A percentile compares a stretch with the other conserved stretches of the same genome.
Conservation (phyloP, 2,888 invertebrate species). For the Thysanoteuthis rhombus region DNA sequence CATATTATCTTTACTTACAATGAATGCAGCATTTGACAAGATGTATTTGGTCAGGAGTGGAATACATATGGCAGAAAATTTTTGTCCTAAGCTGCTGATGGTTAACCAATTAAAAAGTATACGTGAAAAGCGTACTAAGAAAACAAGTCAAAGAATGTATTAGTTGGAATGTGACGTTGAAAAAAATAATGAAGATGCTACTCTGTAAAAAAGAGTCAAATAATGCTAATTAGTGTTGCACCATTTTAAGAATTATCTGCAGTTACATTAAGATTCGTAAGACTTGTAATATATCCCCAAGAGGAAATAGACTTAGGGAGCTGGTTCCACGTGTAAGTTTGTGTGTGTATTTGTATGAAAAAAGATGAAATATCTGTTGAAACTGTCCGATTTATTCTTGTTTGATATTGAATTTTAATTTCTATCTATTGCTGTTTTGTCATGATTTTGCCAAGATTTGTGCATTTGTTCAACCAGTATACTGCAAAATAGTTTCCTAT, state of each 20-base stretch:
- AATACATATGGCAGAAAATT: too few species aligned
- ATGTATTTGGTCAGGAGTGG: too few species aligned
- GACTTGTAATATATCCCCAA: not conserved
- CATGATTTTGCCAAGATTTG: not conserved
- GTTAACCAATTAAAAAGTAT: too few species aligned
- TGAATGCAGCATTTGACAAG: too few species aligned
- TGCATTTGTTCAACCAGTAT: not conserved
- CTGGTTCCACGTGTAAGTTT: not conserved
- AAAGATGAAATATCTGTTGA: not conserved
- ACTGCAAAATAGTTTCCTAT: not conserved
- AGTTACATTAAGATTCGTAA: not conserved
- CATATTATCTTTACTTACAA: too few species aligned
- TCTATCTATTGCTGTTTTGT: not conserved
- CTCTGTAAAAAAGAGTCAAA: not conserved
- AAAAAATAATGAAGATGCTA: not conserved
- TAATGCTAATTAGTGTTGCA: not conserved
- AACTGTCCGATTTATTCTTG: too few species aligned
- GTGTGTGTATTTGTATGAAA: not conserved
- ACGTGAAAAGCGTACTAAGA: not conserved
- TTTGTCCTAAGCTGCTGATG: too few species aligned
- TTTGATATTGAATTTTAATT: not conserved
- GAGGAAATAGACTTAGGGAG: not conserved
- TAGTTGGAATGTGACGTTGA: not conserved
- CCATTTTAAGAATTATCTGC: not conserved
- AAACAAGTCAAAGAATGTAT: not conserved